Percentiles rank a stretch among this genome's conserved stretches.
These are phyloP conservation scores for Dicyrtomina minuta DNA, from an alignment of 2,888 invertebrate genomes.

Conservation along the genomic window DNA sequence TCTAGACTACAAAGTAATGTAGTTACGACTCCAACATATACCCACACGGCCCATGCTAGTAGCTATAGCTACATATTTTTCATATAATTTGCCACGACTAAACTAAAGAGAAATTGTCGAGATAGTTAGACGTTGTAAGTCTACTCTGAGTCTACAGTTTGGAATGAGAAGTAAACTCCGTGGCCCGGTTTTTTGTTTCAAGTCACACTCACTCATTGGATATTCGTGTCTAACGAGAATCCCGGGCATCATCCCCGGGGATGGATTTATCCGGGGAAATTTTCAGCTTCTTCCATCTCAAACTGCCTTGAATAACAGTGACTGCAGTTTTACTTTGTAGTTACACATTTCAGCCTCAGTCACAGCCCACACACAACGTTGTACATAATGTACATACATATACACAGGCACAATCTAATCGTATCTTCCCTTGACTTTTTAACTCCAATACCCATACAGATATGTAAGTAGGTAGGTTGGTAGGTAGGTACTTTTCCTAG, in stretches of 20 bases:
- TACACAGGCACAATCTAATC: neutral
- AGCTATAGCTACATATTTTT: no score
- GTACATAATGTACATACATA: neutral
- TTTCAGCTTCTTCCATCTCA: slow-evolving; percentile 36
- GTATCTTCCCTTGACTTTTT: neutral
- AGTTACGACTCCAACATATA: no score
- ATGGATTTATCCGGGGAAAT: slow-evolving; percentile 48
- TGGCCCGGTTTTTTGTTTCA: slow-evolving; percentile 42
- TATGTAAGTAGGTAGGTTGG: neutral
- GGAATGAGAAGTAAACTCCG: neutral
- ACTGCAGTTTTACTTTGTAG: no score
- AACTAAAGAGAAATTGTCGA: neutral
- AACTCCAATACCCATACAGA: neutral
- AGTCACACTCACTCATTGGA: slow-evolving; percentile 50
- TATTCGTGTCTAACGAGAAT: slow-evolving; percentile 50
- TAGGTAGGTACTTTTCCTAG: no score
- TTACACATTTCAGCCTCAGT: no score
- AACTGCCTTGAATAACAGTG: neutral
- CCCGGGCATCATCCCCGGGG: slow-evolving; percentile 41
- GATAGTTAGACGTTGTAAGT: neutral
- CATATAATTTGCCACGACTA: no score
- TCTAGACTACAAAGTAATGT: no score
- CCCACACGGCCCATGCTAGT: no score
- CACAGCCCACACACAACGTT: no score
- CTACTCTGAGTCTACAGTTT: neutral